Evolutionary conservation across 2,797 vertebrate genomes (phyloP).

Genomic region (Lacerta viridis): DNA sequence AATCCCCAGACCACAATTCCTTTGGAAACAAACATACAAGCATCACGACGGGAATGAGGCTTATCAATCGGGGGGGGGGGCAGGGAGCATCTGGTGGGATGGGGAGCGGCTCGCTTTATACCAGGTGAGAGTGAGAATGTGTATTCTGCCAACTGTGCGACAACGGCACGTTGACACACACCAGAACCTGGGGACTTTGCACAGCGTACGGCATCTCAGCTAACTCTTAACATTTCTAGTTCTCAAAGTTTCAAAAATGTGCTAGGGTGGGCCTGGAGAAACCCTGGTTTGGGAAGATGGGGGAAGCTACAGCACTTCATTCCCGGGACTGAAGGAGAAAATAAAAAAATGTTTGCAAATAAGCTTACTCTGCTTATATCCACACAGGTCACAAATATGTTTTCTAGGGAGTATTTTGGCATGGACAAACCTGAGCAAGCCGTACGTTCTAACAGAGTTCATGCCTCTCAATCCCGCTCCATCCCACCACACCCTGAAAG

Average conservation of each 20-base stretch:
- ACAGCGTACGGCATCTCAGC: not conserved
- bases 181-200: not conserved
- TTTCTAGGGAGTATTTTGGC: not conserved
- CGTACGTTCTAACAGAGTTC: not conserved
- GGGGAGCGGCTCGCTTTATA: not conserved
- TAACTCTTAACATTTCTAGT: not conserved
- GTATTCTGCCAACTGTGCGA: not conserved
- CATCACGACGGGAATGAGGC: not conserved
- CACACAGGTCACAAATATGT: no score
- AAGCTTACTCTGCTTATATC: not conserved
- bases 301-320: no score
- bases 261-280: not conserved
- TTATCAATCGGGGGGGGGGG: not conserved
- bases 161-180: not conserved
- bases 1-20: not conserved
- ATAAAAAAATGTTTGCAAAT: not conserved
- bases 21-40: not conserved
- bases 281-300: not conserved
- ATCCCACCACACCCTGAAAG: not conserved
- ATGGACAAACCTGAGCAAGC: not conserved
- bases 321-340: not conserved
- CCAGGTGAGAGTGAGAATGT: not conserved
- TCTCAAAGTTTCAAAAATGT: not conserved
- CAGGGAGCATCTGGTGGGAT: not conserved
- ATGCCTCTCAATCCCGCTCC: not conserved